Base-by-base conservation (phyloP, 2,888 invertebrate species). In the Blastobasis adustella region DNA sequence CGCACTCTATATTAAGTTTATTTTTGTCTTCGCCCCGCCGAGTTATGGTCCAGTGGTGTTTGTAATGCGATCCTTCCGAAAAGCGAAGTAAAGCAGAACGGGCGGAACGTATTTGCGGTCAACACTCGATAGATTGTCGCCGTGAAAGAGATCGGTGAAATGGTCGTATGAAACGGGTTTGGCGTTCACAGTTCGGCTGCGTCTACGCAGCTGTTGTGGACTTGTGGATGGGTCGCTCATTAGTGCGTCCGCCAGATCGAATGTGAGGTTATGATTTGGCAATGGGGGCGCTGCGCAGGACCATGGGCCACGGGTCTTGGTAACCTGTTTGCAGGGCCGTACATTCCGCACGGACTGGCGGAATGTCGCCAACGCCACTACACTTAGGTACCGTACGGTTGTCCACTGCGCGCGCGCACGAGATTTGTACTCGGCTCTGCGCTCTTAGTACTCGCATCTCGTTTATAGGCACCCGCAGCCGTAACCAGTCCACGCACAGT, bases 1-100 rank as follows among this genome's bases (percentile, higher is more conserved):
- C 85, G 85, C 82, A 82, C 80, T 81, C 79, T 82, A 83, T 86
- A 85, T 85, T 84, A 86, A 83, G 87, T 87, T 88, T 87, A 87
- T 87, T 87, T 88, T 87, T 79, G 87, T 88, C 87, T 85, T 81
- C 83, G 84, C 82, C 75, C 76, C 83, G 83, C 72, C 79, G 84
- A 84, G 86, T 86, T 86, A 86, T 87, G 85, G 85, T 87, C 87
- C 85, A 87, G 84, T 81, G 83, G 66, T 79, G 79, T 81, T 83
- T 81, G 88, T 88, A 88, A 88, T 71, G 84, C 76, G 87, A 87
- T 88, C 87, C 82, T 78, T 81, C 81, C 77, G 74, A 77, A 82
- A 83, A 84, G 78, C 73, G 73, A 79, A 82, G 76, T 77, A 80
- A 82, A 83, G 76, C 79, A 78, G 79, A 82, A 79, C 76, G 73